Conservation (phyloP, 2,888 invertebrate species). For the Himalopsyche anomala region DNA sequence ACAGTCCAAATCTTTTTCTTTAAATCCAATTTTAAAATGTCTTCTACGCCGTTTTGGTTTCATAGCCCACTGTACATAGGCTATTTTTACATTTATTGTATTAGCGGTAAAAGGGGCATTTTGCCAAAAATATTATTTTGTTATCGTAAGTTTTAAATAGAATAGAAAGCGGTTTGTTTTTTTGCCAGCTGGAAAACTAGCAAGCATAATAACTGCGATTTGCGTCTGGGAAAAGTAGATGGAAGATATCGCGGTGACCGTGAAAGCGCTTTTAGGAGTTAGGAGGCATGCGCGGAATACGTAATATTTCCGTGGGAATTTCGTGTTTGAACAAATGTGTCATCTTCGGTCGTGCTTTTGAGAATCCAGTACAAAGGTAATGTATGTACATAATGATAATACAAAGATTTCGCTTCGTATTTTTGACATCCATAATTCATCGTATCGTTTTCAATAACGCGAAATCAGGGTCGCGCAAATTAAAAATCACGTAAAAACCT, state of each 20-base stretch:
- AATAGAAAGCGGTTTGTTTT: slow-evolving; percentile 6
- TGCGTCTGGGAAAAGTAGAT: background rate
- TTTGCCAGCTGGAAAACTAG: background rate
- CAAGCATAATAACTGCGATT: background rate
- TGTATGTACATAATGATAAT: slow-evolving; percentile 20
- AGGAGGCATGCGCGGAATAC: background rate
- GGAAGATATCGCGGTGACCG: background rate
- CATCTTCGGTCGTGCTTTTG: slow-evolving; percentile 21
- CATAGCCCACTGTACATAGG: background rate
- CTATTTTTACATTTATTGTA: background rate
- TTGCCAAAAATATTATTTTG: slow-evolving; percentile 11
- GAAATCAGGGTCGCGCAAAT: too few species aligned
- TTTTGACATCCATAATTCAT: too few species aligned
- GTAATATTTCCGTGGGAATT: slow-evolving; percentile 5
- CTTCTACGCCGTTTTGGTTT: too few species aligned
- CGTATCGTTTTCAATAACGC: too few species aligned
- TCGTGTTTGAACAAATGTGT: slow-evolving; percentile 15
- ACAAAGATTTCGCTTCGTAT: background rate
- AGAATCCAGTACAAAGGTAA: slow-evolving; percentile 5
- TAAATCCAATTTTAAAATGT: too few species aligned
- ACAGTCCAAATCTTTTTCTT: too few species aligned
- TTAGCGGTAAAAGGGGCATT: background rate
- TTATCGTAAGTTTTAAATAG: background rate
- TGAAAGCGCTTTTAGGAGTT: background rate
- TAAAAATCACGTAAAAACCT: too few species aligned